Conservation (phyloP, 2,113 vertebrate genomes). For the Hyaena hyaena region DNA sequence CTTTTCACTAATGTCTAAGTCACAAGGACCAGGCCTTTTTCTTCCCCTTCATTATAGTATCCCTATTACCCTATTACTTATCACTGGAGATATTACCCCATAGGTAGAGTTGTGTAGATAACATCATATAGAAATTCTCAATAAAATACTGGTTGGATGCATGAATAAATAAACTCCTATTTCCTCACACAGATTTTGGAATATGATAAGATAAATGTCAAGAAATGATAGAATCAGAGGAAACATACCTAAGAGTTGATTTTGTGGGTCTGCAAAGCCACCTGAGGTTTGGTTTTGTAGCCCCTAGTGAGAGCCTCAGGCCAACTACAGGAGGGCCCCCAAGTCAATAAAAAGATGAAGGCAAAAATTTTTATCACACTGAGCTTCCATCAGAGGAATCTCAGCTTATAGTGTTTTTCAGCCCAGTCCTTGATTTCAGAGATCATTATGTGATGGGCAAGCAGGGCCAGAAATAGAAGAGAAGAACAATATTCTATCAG, state of each 20-base stretch:
- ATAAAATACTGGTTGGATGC: not conserved
- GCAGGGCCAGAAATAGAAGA: constrained; percentile 66
- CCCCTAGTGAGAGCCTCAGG: not conserved
- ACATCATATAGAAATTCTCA: not conserved
- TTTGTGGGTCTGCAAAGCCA: not conserved
- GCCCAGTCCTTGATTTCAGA: constrained; percentile 64
- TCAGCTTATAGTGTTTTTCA: constrained; percentile 10
- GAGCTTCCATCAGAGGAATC: not conserved
- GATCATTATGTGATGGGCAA: constrained; percentile 19
- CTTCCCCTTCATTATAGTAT: not conserved
- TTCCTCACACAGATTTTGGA: not conserved
- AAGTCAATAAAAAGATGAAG: constrained; percentile 69
- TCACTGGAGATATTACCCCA: not conserved
- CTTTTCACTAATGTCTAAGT: not conserved
- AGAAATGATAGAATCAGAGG: constrained; percentile 21
- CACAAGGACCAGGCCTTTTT: not conserved
- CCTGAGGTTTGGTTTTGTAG: constrained; percentile 1
- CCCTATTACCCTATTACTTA: not conserved
- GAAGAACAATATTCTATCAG: constrained; percentile 74
- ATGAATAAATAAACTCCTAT: not conserved
- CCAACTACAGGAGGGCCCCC: not conserved
- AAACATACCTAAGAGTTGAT: not conserved
- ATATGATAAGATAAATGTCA: constrained; percentile 18
- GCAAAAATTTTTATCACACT: constrained; percentile 11
- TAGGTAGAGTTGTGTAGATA: not conserved